Evolutionary conservation across 2,113 vertebrate genomes (phyloP), one percentile per base, ranked within the genome.

Genomic region (Trogon surrucura): DNA sequence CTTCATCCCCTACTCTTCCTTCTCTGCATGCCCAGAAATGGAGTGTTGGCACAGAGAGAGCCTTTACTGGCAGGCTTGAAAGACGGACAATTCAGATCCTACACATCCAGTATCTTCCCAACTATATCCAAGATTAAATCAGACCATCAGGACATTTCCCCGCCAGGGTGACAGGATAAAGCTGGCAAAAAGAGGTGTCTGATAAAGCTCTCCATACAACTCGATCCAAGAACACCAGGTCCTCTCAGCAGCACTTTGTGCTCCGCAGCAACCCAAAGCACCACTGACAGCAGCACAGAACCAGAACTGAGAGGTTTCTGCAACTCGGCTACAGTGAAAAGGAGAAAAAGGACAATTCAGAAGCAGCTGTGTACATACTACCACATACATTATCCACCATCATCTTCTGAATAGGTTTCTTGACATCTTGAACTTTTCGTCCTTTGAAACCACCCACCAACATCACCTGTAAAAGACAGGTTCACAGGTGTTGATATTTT

Each of bases 341-440:
- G 4, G 30, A 82, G 18, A 67, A 36, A 80, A 38, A 0, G 23
- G 17, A 47, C 25, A 10, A 18, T 13, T 45, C 13, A 25, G 32
- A 36, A 77, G 58, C 14, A 88, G 41, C 70, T 38, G 20, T 16
- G 50, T n/a, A 32, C 27, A 67, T 34, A 51, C 29, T 57, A 45
- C 64, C 66, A 98, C 97, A 15, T 91, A 98, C 99, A 66, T 85
- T 98, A 44, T 99, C 99, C 69, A 99, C 95, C 99, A 99, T 99
- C 98, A 97, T 98, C 97, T 98, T 99, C 98, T 99, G 99, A 96
- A 99, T 99, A 44, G 77, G 91, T 69, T 99, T 99, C 98, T 99
- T 99, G 36, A 99, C 99, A 84, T 99, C 99, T 88, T 99, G 99
- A 51, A 99, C 99, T 91, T 98, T 99, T 86, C 99, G 98, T 16